phyloP scores from a whole-genome alignment of 2,888 invertebrate species.

The Tachystola acroxantha region DNA sequence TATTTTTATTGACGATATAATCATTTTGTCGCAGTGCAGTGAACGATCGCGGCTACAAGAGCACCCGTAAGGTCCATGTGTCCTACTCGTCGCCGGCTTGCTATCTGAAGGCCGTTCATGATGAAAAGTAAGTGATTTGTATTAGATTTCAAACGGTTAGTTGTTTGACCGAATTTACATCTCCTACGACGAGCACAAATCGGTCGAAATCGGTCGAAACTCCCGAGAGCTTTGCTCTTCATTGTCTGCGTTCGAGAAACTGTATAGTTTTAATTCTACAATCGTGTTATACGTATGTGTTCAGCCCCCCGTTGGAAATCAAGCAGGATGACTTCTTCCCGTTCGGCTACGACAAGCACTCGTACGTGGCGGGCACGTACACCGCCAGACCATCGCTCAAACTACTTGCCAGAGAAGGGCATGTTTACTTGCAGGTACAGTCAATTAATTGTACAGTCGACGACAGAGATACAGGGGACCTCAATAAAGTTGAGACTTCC shows the following conservation, averaged over 20 bases:
- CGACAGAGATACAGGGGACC: no score
- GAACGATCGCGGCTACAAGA: constrained; percentile 67
- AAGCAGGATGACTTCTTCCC: constrained; percentile 94
- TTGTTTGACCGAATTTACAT: no score
- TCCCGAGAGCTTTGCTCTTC: no score
- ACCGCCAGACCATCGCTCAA: constrained; percentile 46
- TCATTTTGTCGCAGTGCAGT: constrained; percentile 24
- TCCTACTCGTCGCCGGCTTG: constrained; percentile 91
- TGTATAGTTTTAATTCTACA: no score
- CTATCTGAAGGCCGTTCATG: constrained; percentile 85
- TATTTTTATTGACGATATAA: no score
- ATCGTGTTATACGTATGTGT: no score
- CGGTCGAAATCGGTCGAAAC: no score
- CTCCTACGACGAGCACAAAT: no score
- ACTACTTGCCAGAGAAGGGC: constrained; percentile 34
- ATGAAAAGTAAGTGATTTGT: constrained; percentile 71
- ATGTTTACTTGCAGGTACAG: constrained; percentile 43
- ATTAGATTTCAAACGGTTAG: no score
- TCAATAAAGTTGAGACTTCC: no score
- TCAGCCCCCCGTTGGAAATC: constrained; percentile 69
- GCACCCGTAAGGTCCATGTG: constrained; percentile 81
- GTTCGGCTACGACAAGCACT: constrained; percentile 76
- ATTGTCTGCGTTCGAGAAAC: no score
- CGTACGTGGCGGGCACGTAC: constrained; percentile 34
- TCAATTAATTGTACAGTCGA: no score